Base-by-base conservation (phyloP, 2,113 vertebrate species). In the Scophthalmus maximus region DNA sequence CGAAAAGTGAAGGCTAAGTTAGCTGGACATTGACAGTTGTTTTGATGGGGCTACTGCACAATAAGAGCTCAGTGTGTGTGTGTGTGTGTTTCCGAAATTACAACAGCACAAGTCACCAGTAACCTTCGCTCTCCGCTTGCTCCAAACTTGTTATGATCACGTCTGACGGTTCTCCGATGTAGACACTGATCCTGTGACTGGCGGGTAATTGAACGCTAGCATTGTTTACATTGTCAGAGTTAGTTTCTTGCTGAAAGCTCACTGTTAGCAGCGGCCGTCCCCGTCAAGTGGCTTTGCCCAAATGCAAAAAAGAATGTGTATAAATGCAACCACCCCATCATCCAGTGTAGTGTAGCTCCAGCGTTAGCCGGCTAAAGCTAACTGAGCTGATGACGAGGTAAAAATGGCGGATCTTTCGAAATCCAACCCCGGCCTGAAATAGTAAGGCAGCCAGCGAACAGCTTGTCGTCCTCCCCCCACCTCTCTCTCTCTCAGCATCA, bases 321-420 rank as follows among this genome's bases (percentile, higher is more conserved):
- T 29, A 68, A n/a, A 51, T 0, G 2, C 26, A 55, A 2, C n/a
- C 10, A 22, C 9, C 20, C 36, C 38, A 40, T 29, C 34, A 11
- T 47, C 3, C 10, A 9, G n/a, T n/a, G n/a, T n/a, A n/a, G n/a
- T n/a, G n/a, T 51, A 81, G 66, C 73, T 83, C n/a, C 9, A n/a
- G 32, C 17, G 85, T 81, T 90, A 92, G 88, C 89, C 62, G 53
- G 14, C 8, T n/a, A 18, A 20, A 83, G 89, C 87, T 91, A 93
- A 87, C 88, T 27, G 91, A 88, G 85, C 80, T 92, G 95, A 96
- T 96, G 96, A 97, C 96, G 96, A 94, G 87, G 93, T 94, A 95
- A 96, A 97, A 96, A 96, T 97, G 96, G 96, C 96, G 95, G 96
- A 97, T 96, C 95, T 97, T 98, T 98, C 96, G 96, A 98, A 98